Conservation (phyloP, 2,797 vertebrate species). For the Buceros bicornis region DNA sequence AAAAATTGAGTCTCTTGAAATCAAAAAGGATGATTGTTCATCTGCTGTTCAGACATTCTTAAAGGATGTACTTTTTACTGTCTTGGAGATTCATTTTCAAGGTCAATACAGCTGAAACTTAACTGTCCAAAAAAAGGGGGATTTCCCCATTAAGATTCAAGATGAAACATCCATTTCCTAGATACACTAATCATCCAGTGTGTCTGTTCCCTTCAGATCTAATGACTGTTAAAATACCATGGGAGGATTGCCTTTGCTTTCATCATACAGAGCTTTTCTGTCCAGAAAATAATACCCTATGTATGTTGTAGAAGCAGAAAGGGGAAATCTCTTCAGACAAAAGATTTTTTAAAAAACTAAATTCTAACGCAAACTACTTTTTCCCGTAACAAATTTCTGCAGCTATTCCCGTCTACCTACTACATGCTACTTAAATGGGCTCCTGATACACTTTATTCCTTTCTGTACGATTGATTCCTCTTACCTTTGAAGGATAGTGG, state of each 20-base stretch:
- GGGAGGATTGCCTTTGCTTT: background rate
- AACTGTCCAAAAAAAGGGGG: background rate
- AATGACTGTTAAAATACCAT: background rate
- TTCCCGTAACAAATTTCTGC: background rate
- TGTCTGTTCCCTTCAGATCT: background rate
- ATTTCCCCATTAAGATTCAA: background rate
- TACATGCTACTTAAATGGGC: background rate
- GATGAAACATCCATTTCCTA: background rate
- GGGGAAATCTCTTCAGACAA: background rate
- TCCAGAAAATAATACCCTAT: background rate
- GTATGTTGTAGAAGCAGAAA: background rate
- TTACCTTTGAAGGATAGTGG: background rate
- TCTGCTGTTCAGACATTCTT: background rate
- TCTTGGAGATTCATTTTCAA: background rate
- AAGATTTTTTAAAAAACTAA: background rate
- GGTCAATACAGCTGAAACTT: constrained; percentile 2
- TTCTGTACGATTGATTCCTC: background rate
- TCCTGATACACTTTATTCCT: background rate
- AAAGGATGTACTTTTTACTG: background rate
- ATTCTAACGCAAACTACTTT: background rate
- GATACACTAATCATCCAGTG: background rate
- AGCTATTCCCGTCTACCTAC: background rate
- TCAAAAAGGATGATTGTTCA: background rate
- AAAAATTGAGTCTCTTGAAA: background rate
- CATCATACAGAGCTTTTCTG: background rate